phyloP scores from a whole-genome alignment of 64 coral and sea anemone species.

The Actinia equina region DNA sequence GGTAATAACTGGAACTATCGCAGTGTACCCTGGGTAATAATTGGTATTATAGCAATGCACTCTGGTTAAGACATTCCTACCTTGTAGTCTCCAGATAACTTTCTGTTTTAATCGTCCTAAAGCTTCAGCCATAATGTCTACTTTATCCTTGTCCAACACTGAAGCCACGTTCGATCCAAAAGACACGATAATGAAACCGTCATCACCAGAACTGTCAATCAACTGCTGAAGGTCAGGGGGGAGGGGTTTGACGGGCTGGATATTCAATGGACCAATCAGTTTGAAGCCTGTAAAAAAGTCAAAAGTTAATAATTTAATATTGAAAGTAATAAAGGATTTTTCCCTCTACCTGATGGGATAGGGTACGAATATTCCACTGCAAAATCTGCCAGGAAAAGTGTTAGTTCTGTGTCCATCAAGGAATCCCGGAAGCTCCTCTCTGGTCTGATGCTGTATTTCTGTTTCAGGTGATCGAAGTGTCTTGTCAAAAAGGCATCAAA shows the following conservation, averaged over 20 bases:
- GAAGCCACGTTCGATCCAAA: slow-evolving; percentile 20
- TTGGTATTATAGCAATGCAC: no score
- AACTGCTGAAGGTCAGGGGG: slow-evolving; percentile 45
- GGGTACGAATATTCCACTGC: slow-evolving; percentile 63
- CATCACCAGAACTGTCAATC: slow-evolving; percentile 43
- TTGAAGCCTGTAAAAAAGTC: slow-evolving; percentile 17
- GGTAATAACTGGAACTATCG: no score
- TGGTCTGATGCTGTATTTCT: slow-evolving; percentile 57
- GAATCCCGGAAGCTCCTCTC: slow-evolving; percentile 23
- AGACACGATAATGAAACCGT: slow-evolving; percentile 9
- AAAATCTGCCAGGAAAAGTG: slow-evolving; percentile 33
- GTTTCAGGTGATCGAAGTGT: slow-evolving; percentile 8
- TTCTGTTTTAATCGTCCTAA: slow-evolving; percentile 65
- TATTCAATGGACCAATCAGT: slow-evolving; percentile 51
- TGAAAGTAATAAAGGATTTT: no score
- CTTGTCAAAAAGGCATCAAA: background rate
- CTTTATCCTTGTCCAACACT: slow-evolving; percentile 17
- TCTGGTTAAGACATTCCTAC: background rate
- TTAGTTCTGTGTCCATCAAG: slow-evolving; percentile 3
- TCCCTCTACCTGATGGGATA: slow-evolving; percentile 34
- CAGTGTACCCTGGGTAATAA: no score
- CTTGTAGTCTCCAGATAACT: slow-evolving; percentile 53
- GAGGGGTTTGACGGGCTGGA: slow-evolving; percentile 32
- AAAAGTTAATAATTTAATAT: no score
- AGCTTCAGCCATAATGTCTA: slow-evolving; percentile 41